A percentile compares a stretch with the other conserved stretches of the same genome.
phyloP scores from a whole-genome alignment of 2,888 invertebrate species.

The Andricus curvator region DNA sequence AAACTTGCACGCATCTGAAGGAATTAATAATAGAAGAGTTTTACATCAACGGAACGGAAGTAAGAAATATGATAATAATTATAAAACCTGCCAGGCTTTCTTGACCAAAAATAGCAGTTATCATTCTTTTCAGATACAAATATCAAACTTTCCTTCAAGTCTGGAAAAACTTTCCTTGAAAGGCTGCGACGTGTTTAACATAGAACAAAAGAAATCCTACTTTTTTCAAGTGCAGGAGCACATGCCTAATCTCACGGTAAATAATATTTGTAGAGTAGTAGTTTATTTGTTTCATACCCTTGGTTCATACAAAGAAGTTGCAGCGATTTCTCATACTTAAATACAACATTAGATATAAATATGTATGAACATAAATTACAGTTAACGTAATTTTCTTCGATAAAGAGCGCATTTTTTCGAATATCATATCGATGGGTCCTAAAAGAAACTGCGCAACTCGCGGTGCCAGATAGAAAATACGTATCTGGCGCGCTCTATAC shows the following conservation, averaged over 20 bases:
- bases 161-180: conserved; percentile 82
- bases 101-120: background rate
- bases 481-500: too few relatives aligned
- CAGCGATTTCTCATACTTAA: too few relatives aligned
- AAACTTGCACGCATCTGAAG: conserved; percentile 77
- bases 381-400: too few relatives aligned
- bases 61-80: conserved; percentile 61
- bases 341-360: too few relatives aligned
- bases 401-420: too few relatives aligned
- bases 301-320: too few relatives aligned
- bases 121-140: conserved; percentile 80
- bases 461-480: too few relatives aligned
- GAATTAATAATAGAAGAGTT: conserved; percentile 80
- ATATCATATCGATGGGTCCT: too few relatives aligned
- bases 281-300: too few relatives aligned
- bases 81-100: conserved; percentile 1
- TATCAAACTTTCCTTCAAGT: conserved; percentile 83
- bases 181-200: conserved; percentile 79
- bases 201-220: conserved; percentile 79
- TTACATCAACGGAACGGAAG: conserved; percentile 79
- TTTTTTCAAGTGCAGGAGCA: conserved; percentile 80
- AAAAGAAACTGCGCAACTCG: too few relatives aligned
- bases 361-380: too few relatives aligned
- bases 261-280: conserved; percentile 22
- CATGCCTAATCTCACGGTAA: conserved; percentile 80